phyloP scores from a whole-genome alignment of 1,140 invertebrate genomes.

The Cylas formicarius region DNA sequence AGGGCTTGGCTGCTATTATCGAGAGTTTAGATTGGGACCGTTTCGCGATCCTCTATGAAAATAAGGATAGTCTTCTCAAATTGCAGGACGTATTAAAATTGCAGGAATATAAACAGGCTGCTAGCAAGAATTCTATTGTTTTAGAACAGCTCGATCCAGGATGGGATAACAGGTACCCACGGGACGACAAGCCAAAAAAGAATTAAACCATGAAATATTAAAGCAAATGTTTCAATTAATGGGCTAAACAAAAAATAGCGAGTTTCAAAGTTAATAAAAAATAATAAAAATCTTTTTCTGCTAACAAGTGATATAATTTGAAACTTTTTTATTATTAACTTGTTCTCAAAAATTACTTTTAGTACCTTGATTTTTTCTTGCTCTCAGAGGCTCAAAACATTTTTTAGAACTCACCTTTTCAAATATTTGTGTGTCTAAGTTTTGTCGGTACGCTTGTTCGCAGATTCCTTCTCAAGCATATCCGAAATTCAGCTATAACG shows the following conservation, averaged over 20 bases:
- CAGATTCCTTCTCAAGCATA: constrained; percentile 67
- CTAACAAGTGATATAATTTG: too few relatives aligned
- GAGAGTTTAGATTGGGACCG: constrained; percentile 67
- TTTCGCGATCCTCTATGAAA: constrained; percentile 77
- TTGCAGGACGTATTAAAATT: constrained; percentile 79
- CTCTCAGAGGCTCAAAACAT: constrained; percentile 58
- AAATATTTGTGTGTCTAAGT: constrained; percentile 1
- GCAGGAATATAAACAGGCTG: constrained; percentile 41
- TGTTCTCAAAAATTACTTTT: too few relatives aligned
- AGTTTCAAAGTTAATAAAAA: too few relatives aligned
- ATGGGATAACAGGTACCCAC: constrained; percentile 52
- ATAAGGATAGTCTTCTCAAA: constrained; percentile 66
- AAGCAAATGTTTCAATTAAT: too few relatives aligned
- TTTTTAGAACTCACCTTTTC: constrained; percentile 38
- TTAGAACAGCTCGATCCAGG: constrained; percentile 53
- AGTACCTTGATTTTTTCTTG: too few relatives aligned
- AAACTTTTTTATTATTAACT: too few relatives aligned
- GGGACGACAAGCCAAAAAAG: too few relatives aligned
- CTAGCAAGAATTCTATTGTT: constrained; percentile 49
- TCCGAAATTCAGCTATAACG: constrained; percentile 61
- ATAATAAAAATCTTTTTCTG: too few relatives aligned
- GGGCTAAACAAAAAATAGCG: too few relatives aligned
- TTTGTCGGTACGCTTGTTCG: too few relatives aligned
- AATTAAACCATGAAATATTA: too few relatives aligned
- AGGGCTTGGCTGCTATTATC: constrained; percentile 54